A percentile compares a stretch with the other conserved stretches of the same genome.
phyloP scores from a whole-genome alignment of 2,797 vertebrate species.

The Rhyacichthys aspro region DNA sequence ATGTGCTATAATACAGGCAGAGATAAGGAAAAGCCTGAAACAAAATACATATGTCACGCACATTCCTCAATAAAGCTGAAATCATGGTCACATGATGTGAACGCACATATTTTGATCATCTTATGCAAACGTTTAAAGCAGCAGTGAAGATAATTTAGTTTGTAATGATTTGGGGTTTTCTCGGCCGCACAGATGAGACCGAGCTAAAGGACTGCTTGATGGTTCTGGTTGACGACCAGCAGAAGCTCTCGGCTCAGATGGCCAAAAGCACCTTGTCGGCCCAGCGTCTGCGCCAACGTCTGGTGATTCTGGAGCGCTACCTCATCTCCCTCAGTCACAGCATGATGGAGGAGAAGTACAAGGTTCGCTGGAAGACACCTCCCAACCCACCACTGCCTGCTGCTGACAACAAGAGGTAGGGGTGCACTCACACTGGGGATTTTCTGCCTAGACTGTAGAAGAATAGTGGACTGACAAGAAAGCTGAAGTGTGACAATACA shows the following conservation, averaged over 20 bases:
- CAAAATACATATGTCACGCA: no score
- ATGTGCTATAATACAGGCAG: slow-evolving; percentile 27
- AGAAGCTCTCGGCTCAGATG: slow-evolving; percentile 87
- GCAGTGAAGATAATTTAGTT: neutral
- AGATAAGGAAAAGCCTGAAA: slow-evolving; percentile 24
- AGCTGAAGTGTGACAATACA: neutral
- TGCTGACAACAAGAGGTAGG: slow-evolving; percentile 93
- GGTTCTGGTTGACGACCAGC: slow-evolving; percentile 94
- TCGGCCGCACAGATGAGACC: slow-evolving; percentile 76
- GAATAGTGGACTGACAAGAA: no score
- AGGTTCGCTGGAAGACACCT: slow-evolving; percentile 90
- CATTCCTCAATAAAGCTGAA: no score
- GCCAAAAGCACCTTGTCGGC: slow-evolving; percentile 94
- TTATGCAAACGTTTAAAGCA: no score
- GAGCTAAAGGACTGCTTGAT: slow-evolving; percentile 94
- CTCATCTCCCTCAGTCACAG: slow-evolving; percentile 96
- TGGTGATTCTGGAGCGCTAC: slow-evolving; percentile 95
- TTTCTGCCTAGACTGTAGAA: no score
- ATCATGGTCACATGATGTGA: no score
- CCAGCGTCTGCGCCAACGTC: slow-evolving; percentile 90
- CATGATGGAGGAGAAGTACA: slow-evolving; percentile 93
- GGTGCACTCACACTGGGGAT: no score
- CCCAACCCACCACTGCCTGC: slow-evolving; percentile 83
- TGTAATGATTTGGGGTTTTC: neutral
- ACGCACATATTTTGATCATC: no score